Conservation (phyloP, 2,113 vertebrate genomes). For the Hippopotamus amphibius region DNA sequence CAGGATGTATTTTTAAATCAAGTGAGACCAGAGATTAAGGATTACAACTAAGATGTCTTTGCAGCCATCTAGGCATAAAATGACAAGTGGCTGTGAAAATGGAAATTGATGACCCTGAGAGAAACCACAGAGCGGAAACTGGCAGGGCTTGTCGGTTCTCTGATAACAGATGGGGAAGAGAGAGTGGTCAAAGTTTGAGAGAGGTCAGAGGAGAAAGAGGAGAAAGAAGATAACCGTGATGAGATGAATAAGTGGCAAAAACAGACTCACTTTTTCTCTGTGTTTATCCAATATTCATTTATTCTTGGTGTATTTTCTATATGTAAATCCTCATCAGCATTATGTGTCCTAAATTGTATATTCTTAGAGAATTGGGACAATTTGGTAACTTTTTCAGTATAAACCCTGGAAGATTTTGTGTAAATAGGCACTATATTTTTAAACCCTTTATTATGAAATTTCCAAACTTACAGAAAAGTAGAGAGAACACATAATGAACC, state of each 20-base stretch:
- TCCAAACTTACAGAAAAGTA: not conserved
- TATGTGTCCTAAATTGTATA: not conserved
- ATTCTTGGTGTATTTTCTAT: not conserved
- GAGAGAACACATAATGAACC: not conserved
- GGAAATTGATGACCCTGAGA: not conserved
- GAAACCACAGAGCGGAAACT: not conserved
- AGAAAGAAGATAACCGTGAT: not conserved
- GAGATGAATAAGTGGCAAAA: not conserved
- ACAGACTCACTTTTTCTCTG: not conserved
- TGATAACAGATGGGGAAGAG: not conserved
- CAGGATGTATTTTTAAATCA: slow-evolving; percentile 46
- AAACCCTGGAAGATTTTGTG: not conserved
- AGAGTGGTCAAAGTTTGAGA: not conserved
- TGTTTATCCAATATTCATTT: not conserved
- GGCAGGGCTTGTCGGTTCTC: not conserved
- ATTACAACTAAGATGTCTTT: not conserved
- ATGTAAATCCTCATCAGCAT: not conserved
- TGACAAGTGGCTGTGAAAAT: not conserved
- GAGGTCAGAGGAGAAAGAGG: not conserved
- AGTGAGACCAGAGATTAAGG: not conserved
- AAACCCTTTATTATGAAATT: not conserved
- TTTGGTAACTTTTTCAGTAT: slow-evolving; percentile 25
- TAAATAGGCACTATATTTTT: not conserved
- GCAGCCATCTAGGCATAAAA: not conserved
- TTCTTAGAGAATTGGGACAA: not conserved